Base-by-base conservation (phyloP, 2,797 vertebrate genomes). In the Bradypus variegatus region DNA sequence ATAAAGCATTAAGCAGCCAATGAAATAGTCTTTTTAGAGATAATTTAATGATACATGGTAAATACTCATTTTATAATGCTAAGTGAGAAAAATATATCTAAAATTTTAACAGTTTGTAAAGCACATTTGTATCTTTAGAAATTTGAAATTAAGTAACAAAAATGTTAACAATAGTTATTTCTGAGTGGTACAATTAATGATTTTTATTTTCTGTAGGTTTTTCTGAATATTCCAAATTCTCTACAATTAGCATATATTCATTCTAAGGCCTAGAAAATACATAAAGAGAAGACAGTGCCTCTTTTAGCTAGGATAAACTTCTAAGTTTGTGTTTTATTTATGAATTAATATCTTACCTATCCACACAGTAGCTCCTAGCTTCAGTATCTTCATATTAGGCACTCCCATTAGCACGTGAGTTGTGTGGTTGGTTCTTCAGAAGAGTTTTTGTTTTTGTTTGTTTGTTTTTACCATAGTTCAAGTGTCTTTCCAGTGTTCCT, bases 131-230 rank as follows among this genome's bases (percentile, higher is more conserved):
- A 45, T 86, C 58, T 90, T 91, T 53, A 85, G 75, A 81, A 60
- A 12, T 80, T 31, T 90, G 31, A 92, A 78, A 70, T 78, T 77
- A 78, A 87, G 64, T 85, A 75, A 84, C n/a, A 60, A 77, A 92
- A 69, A 72, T 76, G n/a, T 69, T 75, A 69, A 55, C 50, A 91
- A 21, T 48, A 89, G 23, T 85, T 90, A 69, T 94, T 69, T 92
- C 64, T 89, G 55, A 88, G 18, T 58, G 41, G 55, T n/a, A 16
- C 50, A 48, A 53, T 75, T 45, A 45, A 50, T 12, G n/a, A 45
- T 58, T 89, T 87, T 89, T 45, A 41, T 62, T 81, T 77, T 78
- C 48, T 6, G 0, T 78, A 75, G 19, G 38, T 80, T 86, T 90
- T 83, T 87, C 13, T 50, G 10, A 78, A 65, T 79, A 72, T 83